Conservation (phyloP, 2,113 vertebrate species). For the Dermatemys mawii region DNA sequence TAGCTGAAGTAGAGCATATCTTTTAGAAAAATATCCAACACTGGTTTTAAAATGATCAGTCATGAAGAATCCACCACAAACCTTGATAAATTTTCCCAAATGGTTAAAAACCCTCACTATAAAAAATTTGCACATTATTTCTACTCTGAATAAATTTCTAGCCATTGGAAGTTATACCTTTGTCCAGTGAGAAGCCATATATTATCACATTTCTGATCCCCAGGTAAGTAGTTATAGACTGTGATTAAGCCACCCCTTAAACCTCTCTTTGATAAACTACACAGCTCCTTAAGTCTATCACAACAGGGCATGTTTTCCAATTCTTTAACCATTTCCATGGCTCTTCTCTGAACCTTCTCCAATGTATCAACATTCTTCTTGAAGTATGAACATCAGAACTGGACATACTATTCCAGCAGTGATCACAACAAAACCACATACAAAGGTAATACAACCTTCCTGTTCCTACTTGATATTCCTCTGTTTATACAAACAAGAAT, state of each 20-base stretch:
- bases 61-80: not conserved
- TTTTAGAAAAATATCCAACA: not conserved
- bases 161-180: not conserved
- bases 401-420: not conserved
- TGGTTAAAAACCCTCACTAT: rapidly evolving
- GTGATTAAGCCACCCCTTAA: not conserved
- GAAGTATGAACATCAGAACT: not conserved
- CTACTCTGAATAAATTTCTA: not conserved
- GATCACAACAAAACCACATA: not conserved
- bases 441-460: not conserved
- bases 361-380: rapidly evolving
- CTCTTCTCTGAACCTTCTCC: not conserved
- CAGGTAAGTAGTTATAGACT: not conserved
- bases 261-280: not conserved
- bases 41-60: not conserved
- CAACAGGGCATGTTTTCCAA: not conserved
- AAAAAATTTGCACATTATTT: not conserved
- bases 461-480: rapidly evolving
- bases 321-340: not conserved
- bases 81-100: not conserved
- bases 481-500: not conserved
- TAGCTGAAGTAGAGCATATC: not conserved
- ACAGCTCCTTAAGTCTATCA: rapidly evolving
- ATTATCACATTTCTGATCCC: not conserved
- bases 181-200: not conserved